These are phyloP conservation scores for Perdita meconis DNA, from an alignment of 2,888 invertebrate genomes.

Conservation along the genomic window DNA sequence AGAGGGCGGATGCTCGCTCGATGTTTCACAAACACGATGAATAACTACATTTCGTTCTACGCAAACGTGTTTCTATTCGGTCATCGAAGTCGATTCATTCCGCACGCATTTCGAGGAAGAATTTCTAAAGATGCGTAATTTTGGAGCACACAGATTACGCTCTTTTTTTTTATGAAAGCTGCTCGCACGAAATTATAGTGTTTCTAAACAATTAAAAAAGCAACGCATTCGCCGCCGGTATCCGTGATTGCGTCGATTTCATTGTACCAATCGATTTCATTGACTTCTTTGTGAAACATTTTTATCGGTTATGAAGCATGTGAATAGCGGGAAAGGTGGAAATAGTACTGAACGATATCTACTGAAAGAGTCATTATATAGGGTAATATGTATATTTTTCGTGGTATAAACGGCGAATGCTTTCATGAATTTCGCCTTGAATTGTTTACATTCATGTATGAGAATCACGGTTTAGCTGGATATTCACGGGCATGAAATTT, in stretches of 20 bases:
- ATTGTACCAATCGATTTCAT: neutral
- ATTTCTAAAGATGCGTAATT: constrained; percentile 10
- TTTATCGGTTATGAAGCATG: neutral
- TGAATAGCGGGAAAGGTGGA: neutral
- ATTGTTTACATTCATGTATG: constrained; percentile 13
- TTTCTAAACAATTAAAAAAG: constrained; percentile 14
- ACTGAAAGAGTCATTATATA: constrained; percentile 23
- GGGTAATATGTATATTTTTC: neutral
- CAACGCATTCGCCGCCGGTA: constrained; percentile 17
- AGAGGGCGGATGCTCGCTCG: constrained; percentile 10
- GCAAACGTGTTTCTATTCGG: no score
- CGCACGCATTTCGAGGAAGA: constrained; percentile 21
- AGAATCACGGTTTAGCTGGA: neutral
- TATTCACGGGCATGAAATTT: neutral
- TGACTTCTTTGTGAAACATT: neutral
- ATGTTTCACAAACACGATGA: constrained; percentile 10
- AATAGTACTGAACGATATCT: neutral
- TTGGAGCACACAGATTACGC: neutral
- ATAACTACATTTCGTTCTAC: constrained; percentile 33
- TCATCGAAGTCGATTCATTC: constrained; percentile 32
- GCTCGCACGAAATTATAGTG: constrained; percentile 18
- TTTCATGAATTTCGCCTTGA: constrained; percentile 15
- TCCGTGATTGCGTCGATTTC: neutral
- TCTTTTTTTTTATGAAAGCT: constrained; percentile 28
- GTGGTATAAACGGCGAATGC: neutral